Percentiles rank a stretch among this genome's conserved stretches.
Evolutionary conservation across 2,888 invertebrate genomes (phyloP).

Genomic region (Nesidiocoris tenuis): DNA sequence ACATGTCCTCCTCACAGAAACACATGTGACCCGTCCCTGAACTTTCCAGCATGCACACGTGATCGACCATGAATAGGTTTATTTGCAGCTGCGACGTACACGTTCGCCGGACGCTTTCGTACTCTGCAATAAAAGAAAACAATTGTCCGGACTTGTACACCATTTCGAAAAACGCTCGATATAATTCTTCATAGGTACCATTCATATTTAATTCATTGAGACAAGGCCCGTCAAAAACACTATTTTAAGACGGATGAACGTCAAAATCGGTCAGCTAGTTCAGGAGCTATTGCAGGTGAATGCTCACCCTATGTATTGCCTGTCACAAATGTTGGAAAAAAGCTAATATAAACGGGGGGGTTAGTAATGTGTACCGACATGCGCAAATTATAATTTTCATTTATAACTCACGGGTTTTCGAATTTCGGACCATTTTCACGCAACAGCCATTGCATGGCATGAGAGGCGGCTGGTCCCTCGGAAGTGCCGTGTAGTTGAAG

Average conservation of each 20-base stretch:
- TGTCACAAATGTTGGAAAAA: neutral
- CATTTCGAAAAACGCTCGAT: neutral
- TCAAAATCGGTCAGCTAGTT: too few species aligned
- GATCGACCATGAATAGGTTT: slow-evolving; percentile 96
- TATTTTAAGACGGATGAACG: too few species aligned
- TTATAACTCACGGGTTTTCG: slow-evolving; percentile 86
- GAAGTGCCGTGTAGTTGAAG: slow-evolving; percentile 87
- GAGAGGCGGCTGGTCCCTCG: slow-evolving; percentile 81
- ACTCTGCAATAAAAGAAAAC: slow-evolving; percentile 63
- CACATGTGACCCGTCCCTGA: slow-evolving; percentile 97
- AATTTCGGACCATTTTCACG: slow-evolving; percentile 91
- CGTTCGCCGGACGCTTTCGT: slow-evolving; percentile 86
- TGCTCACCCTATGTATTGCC: too few species aligned
- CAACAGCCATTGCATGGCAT: slow-evolving; percentile 91
- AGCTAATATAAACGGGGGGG: too few species aligned
- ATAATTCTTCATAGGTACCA: neutral
- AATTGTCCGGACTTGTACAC: too few species aligned
- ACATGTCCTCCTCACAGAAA: slow-evolving; percentile 97
- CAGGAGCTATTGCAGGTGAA: too few species aligned
- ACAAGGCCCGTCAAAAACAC: too few species aligned
- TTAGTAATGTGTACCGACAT: too few species aligned
- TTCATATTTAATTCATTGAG: neutral
- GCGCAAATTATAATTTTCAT: too few species aligned
- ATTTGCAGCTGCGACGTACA: slow-evolving; percentile 92
- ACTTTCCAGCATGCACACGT: slow-evolving; percentile 98